These are phyloP conservation scores for Chascanopsetta lugubris DNA, from an alignment of 2,113 vertebrate species.

Conservation along the genomic window DNA sequence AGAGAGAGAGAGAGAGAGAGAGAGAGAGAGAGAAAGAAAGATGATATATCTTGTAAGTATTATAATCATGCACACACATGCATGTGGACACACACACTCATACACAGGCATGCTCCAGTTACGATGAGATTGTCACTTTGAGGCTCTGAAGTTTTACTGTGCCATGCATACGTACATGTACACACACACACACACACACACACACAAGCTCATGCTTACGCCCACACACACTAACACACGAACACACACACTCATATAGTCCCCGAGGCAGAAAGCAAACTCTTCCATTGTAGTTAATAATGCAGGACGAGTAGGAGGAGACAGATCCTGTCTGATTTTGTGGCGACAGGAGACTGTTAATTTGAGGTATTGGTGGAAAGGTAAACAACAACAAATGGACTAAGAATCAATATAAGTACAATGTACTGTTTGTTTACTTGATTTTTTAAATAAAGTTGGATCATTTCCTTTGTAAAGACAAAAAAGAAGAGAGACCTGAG, in stretches of 20 bases:
- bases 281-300: constrained; percentile 50
- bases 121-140: constrained; percentile 14
- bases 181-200: constrained; percentile 20
- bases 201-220: constrained; percentile 4
- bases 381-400: constrained; percentile 17
- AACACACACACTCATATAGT: constrained; percentile 11
- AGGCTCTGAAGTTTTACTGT: constrained; percentile 3
- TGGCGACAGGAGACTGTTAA: constrained; percentile 28
- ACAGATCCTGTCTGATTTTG: constrained; percentile 25
- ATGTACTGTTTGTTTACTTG: constrained; percentile 4
- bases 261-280: constrained; percentile 31
- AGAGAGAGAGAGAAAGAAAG: too few relatives aligned
- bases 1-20: too few relatives aligned
- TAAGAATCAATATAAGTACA: constrained; percentile 15
- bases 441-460: not conserved
- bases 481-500: not conserved
- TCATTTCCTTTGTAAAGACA: not conserved
- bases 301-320: constrained; percentile 24
- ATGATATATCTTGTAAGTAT: too few relatives aligned
- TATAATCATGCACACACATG: too few relatives aligned
- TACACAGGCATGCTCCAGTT: not conserved
- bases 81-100: too few relatives aligned
- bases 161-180: constrained; percentile 9
- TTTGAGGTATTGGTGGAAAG: constrained; percentile 24
- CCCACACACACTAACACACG: constrained; percentile 17